phyloP scores from a whole-genome alignment of 2,113 vertebrate genomes.

The Semnopithecus entellus region DNA sequence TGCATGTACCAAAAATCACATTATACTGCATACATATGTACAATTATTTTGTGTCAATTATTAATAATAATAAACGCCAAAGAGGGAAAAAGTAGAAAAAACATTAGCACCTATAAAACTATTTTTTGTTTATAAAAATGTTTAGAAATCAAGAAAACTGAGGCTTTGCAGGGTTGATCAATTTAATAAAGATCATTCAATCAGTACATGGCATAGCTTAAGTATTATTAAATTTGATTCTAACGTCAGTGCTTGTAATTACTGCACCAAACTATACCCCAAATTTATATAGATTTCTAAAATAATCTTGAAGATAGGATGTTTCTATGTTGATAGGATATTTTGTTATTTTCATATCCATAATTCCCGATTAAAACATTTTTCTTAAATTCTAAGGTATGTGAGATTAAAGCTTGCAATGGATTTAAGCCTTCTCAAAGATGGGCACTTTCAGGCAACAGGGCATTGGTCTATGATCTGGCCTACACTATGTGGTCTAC shows the following conservation, averaged over 20 bases:
- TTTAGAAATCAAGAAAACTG: background rate
- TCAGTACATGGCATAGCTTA: background rate
- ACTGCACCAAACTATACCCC: background rate
- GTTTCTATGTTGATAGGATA: background rate
- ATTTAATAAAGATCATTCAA: constrained; percentile 1
- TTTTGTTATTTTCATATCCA: background rate
- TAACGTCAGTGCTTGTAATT: background rate
- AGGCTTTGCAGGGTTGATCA: background rate
- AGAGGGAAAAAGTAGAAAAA: background rate
- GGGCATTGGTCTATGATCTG: background rate
- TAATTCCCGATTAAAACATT: background rate
- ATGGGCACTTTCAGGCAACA: background rate
- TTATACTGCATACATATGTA: background rate
- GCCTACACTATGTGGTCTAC: background rate
- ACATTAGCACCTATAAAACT: background rate
- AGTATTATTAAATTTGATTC: background rate
- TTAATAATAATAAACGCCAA: background rate
- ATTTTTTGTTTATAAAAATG: background rate
- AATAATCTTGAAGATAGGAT: background rate
- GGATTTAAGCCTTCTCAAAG: background rate
- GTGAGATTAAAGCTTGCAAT: background rate
- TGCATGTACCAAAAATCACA: background rate
- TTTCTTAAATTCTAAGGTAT: background rate
- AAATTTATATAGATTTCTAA: background rate
- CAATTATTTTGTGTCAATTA: background rate